phyloP scores from a whole-genome alignment of 2,113 vertebrate species.

The Corythaixoides concolor region DNA sequence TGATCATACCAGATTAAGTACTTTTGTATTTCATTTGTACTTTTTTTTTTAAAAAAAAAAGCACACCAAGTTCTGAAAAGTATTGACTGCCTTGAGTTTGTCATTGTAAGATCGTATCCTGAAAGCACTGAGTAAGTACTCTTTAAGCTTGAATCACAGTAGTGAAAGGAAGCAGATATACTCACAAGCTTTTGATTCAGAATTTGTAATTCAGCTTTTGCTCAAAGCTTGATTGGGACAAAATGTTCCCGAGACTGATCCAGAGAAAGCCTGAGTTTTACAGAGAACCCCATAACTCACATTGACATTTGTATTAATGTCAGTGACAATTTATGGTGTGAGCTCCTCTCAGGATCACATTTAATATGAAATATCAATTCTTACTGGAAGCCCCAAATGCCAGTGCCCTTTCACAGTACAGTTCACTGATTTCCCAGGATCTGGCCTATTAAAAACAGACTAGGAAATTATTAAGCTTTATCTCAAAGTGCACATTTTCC shows the following conservation, averaged over 20 bases:
- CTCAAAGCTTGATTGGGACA: neutral
- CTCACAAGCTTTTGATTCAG: neutral
- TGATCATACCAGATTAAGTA: neutral
- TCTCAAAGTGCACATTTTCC: neutral
- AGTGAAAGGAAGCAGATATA: neutral
- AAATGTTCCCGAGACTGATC: neutral
- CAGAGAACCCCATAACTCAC: neutral
- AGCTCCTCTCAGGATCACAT: neutral
- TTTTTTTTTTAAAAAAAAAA: neutral
- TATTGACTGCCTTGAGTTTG: neutral
- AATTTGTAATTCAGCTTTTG: neutral
- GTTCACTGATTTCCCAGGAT: neutral
- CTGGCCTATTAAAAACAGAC: neutral
- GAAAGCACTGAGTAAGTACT: neutral
- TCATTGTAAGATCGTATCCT: neutral
- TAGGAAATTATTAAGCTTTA: neutral
- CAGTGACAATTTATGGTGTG: neutral
- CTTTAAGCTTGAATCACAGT: neutral
- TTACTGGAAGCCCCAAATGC: neutral
- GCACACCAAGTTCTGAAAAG: neutral
- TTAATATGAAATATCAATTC: neutral
- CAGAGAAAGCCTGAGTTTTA: neutral
- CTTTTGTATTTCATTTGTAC: neutral
- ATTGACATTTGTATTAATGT: neutral
- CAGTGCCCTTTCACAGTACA: neutral